phyloP scores from a whole-genome alignment of 1,140 invertebrate species.

The Leptopilina clavipes region DNA sequence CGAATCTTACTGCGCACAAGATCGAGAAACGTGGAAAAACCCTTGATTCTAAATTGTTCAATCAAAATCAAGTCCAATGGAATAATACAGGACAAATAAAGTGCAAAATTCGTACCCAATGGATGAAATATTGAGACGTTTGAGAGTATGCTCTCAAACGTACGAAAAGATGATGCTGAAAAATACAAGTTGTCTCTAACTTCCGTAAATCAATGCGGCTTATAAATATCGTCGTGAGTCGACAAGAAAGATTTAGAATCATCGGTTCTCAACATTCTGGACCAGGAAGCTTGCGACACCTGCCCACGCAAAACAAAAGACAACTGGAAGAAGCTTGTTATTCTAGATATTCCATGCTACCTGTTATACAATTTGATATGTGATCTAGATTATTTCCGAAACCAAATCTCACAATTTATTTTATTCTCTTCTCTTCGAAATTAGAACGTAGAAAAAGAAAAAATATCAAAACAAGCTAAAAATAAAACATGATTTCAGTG shows the following conservation, averaged over 20 bases:
- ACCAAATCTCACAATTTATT: neutral
- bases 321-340: slow-evolving; percentile 24
- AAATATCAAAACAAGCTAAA: too few species aligned
- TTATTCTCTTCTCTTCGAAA: too few species aligned
- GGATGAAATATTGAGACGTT: neutral
- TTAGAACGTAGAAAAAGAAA: too few species aligned
- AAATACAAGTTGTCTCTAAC: neutral
- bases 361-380: slow-evolving; percentile 24
- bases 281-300: neutral
- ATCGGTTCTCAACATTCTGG: neutral
- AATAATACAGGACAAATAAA: too few species aligned
- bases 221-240: slow-evolving; percentile 6
- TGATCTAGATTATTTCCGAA: neutral
- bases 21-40: too few species aligned
- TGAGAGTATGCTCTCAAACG: too few species aligned
- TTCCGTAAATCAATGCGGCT: slow-evolving; percentile 8
- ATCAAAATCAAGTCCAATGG: too few species aligned
- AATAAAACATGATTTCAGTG: too few species aligned
- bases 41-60: too few species aligned
- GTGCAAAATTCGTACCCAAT: neutral
- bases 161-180: neutral
- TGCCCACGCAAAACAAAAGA: neutral
- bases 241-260: slow-evolving; percentile 2
- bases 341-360: slow-evolving; percentile 45
- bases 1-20: too few species aligned